These are phyloP conservation scores for Zosterops borbonicus DNA, from an alignment of 2,113 vertebrate genomes.

Conservation along the genomic window DNA sequence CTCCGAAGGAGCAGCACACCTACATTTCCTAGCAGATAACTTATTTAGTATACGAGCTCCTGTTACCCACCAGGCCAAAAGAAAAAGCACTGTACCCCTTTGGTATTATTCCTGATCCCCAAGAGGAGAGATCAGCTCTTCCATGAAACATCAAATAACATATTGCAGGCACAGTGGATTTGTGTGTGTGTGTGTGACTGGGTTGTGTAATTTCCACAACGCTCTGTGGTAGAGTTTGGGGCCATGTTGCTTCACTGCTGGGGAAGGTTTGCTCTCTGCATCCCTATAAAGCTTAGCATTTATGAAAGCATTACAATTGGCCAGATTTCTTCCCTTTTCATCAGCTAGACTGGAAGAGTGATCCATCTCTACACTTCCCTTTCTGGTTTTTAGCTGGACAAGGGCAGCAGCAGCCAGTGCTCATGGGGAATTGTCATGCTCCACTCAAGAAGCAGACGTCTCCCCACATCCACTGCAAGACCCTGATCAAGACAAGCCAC, in stretches of 20 bases:
- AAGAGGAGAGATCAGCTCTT: constrained; percentile 47
- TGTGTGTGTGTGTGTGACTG: constrained; percentile 34
- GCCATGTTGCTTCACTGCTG: not conserved
- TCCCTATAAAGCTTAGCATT: not conserved
- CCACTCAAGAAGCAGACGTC: not conserved
- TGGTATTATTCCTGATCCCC: constrained; percentile 55
- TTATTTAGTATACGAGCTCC: constrained; percentile 54
- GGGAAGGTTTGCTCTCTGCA: not conserved
- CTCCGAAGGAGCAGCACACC: constrained; percentile 19
- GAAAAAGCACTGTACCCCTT: constrained; percentile 47
- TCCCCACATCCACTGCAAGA: not conserved
- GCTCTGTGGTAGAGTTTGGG: not conserved
- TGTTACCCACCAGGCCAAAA: constrained; percentile 57
- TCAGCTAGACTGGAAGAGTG: not conserved
- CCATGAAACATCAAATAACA: constrained; percentile 62
- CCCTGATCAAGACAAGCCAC: not conserved
- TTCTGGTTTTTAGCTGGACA: not conserved
- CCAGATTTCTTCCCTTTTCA: not conserved
- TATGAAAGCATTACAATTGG: not conserved
- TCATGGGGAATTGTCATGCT: not conserved
- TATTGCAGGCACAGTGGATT: constrained; percentile 19
- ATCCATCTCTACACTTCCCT: not conserved
- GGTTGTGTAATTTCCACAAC: constrained; percentile 23
- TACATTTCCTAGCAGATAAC: constrained; percentile 56
- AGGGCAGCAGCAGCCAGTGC: not conserved